Conservation (phyloP, 2,888 invertebrate species). For the Dorcus parallelipipedus region DNA sequence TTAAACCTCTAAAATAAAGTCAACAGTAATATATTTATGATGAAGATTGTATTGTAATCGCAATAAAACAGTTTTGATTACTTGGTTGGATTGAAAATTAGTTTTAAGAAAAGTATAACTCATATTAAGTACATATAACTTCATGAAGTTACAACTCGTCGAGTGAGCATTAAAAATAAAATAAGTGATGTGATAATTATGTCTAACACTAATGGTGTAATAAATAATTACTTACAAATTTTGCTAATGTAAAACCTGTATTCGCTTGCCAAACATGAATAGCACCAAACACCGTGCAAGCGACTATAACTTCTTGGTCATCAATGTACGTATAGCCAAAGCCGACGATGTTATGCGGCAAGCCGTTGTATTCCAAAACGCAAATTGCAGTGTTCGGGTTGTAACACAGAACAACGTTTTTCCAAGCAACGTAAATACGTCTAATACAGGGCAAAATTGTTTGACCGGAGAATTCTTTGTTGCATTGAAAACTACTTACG, state of each 20-base stretch:
- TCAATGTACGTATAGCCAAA: constrained; percentile 49
- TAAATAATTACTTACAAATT: constrained; percentile 42
- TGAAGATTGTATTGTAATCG: no score
- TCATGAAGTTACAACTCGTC: no score
- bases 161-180: not conserved
- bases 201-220: not conserved
- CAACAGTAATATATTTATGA: no score
- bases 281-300: constrained; percentile 56
- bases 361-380: constrained; percentile 56
- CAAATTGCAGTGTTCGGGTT: constrained; percentile 64
- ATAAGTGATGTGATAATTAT: not conserved
- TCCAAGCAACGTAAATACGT: constrained; percentile 59
- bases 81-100: no score
- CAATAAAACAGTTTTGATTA: no score
- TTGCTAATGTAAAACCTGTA: constrained; percentile 51
- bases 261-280: constrained; percentile 57
- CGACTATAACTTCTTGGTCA: constrained; percentile 50
- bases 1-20: not conserved
- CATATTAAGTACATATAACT: no score
- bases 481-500: constrained; percentile 49
- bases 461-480: not conserved
- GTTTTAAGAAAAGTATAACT: no score
- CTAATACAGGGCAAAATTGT: constrained; percentile 45
- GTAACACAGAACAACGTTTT: constrained; percentile 59
- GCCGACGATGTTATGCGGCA: constrained; percentile 52